Base-by-base conservation (phyloP, 2,888 invertebrate species). In the Phasia obesa region DNA sequence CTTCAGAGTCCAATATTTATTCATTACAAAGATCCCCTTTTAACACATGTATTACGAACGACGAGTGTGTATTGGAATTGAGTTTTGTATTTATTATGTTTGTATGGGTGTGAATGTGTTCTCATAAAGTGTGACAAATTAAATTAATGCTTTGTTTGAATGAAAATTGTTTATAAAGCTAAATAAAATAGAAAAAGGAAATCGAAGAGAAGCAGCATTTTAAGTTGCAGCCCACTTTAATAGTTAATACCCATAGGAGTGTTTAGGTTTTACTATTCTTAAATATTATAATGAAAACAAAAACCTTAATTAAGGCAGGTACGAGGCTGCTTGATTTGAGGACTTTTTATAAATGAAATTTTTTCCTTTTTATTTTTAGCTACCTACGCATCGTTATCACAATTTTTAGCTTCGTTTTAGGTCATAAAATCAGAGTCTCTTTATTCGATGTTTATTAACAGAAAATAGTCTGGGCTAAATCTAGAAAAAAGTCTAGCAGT, bases 131-230 rank as follows among this genome's bases (percentile, higher is more conserved):
- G 83, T 85, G 86, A 85, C 86, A 86, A 86, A 86, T 86, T 86
- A 84, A 85, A 85, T 86, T 86, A 86, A 84, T 82, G 87, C 87
- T 86, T 82, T 84, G 86, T 87, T 82, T 76, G 86, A 85, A 87
- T 76, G 86, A 85, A 87, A 87, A 87, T 81, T 65, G 19, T 81
- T 49, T 42, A 47, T 71, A 69, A 84, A 86, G 86, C 76, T 86
- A 86, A 85, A 79, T 21, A 42, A 17, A 74, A 70, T 11, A 27
- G 19, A 42, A 47, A 31, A 31, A 35, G 4, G 25, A 67, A 25
- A 25, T 60, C 27, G 38, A 60, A 59, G 47, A 38, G n/a, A 65
- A 81, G 65, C 71, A 49, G 21, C 42, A 27, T 42, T 67, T 59
- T 59, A 59, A 69, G 49, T 64, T 71, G 15, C 25, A 38, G 71